These are phyloP conservation scores for Morone chrysops DNA, from an alignment of 2,113 vertebrate genomes.

Conservation along the genomic window DNA sequence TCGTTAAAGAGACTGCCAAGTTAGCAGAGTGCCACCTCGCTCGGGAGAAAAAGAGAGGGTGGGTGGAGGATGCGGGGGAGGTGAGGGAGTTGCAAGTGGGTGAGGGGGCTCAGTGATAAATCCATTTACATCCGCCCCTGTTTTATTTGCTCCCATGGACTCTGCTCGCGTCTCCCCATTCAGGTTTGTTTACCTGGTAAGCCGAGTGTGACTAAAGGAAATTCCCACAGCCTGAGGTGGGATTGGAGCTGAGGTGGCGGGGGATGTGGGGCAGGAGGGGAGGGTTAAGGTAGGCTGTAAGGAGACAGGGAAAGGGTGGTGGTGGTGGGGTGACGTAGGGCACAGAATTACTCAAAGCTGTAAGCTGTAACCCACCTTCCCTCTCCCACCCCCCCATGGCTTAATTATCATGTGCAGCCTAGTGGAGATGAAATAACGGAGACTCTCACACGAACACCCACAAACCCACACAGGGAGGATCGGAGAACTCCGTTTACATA, in stretches of 20 bases:
- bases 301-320: conserved; percentile 58
- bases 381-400: conserved; percentile 87
- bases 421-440: conserved; percentile 87
- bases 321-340: conserved; percentile 62
- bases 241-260: conserved; percentile 73
- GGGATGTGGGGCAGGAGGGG: conserved; percentile 41
- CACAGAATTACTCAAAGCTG: conserved; percentile 86
- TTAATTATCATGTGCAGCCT: conserved; percentile 93
- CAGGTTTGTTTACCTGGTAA: conserved; percentile 94
- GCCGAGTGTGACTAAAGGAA: conserved; percentile 93
- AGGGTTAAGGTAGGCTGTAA: conserved; percentile 58
- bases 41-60: conserved; percentile 45
- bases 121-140: conserved; percentile 85
- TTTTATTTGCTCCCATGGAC: conserved; percentile 83
- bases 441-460: conserved; percentile 85
- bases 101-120: conserved; percentile 83
- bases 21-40: conserved; percentile 82
- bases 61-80: conserved; percentile 42
- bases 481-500: conserved; percentile 46
- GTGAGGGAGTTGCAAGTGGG: conserved; percentile 44
- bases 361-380: conserved; percentile 87
- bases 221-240: conserved; percentile 89
- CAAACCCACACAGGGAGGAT: conserved; percentile 72
- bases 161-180: conserved; percentile 78
- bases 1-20: conserved; percentile 81